Conservation (phyloP, 2,888 invertebrate genomes). For the Drosophila melanosoma region DNA sequence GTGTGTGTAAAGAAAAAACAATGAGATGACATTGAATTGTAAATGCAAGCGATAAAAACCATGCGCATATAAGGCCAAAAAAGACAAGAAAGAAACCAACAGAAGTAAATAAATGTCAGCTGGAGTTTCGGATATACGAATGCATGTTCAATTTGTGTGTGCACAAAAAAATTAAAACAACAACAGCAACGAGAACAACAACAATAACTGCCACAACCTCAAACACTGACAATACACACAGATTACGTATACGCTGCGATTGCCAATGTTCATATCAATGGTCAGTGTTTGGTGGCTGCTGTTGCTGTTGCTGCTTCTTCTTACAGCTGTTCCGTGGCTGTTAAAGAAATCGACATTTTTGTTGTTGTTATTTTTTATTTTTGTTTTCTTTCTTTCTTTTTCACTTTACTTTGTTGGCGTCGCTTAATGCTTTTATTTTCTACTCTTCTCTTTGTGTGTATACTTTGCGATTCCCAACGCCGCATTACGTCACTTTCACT, state of each 20-base stretch:
- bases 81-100: slow-evolving; percentile 7
- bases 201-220: slow-evolving; percentile 9
- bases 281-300: slow-evolving; percentile 36
- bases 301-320: slow-evolving; percentile 27
- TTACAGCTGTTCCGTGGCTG: slow-evolving; percentile 35
- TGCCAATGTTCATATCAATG: slow-evolving; percentile 41
- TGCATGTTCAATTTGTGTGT: slow-evolving; percentile 58
- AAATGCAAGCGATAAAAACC: slow-evolving; percentile 62
- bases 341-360: slow-evolving; percentile 63
- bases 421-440: slow-evolving; percentile 62
- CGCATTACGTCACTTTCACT: slow-evolving; percentile 75
- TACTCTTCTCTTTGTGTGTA: slow-evolving; percentile 21
- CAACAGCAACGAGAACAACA: slow-evolving; percentile 15
- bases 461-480: slow-evolving; percentile 29
- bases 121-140: slow-evolving; percentile 28
- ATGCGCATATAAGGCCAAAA: slow-evolving; percentile 14
- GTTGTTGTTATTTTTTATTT: slow-evolving; percentile 4
- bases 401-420: slow-evolving; percentile 56
- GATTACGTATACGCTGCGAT: slow-evolving; percentile 40
- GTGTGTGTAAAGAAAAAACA: slow-evolving; percentile 23
- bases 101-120: slow-evolving; percentile 45
- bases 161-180: slow-evolving; percentile 14
- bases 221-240: slow-evolving; percentile 27
- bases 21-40: slow-evolving; percentile 71
- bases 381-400: slow-evolving; percentile 25